Base-by-base conservation (phyloP, 2,888 invertebrate genomes). In the Himalopsyche anomala region DNA sequence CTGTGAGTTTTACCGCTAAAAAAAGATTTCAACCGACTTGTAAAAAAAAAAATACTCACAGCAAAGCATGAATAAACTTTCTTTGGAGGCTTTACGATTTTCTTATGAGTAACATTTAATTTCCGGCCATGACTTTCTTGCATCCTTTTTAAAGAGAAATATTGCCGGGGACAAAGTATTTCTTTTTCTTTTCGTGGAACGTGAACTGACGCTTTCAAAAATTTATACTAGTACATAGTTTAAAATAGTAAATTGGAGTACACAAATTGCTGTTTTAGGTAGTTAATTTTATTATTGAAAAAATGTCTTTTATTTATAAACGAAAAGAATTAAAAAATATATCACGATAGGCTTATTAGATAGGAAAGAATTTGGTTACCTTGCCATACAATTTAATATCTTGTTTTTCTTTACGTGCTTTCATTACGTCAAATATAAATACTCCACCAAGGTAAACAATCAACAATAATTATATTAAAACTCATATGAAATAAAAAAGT, bases 101-200 rank as follows among this genome's bases (percentile, higher is more conserved):
- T 84, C 84, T 84, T 84, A 80, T 79, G 84, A 79, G 84, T 79
- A 79, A 84, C 74, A 84, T 79, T 79, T 84, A 84, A 84, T 84
- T 84, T 84, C 84, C 84, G 84, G 84, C 80, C 28, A 45, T 51
- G 80, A 80, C 80, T 51, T 36, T 80, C 45, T 45, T 51, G 80
- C 45, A 28, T 51, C 45, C 42, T 28, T 42, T 42, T 40, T 15
- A 45, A 51, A 51, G 45, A 80, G 80, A 80, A 80, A 42, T 42
- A 42, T 80, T 45, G 45, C 80, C 45, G 42, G n/a, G 51, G 51
- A 80, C 80, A 42, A 51, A 74, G 38, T 74, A 36, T 36, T 74
- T 74, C 74, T 74, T 74, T 74, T 74, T 74, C 38, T 74, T 74
- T 38, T 74, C 74, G 15, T 36, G 36, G 38, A 45, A 80, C 42